Evolutionary conservation across 2,888 invertebrate species (phyloP).

Genomic region (Drosophila prostipennis): DNA sequence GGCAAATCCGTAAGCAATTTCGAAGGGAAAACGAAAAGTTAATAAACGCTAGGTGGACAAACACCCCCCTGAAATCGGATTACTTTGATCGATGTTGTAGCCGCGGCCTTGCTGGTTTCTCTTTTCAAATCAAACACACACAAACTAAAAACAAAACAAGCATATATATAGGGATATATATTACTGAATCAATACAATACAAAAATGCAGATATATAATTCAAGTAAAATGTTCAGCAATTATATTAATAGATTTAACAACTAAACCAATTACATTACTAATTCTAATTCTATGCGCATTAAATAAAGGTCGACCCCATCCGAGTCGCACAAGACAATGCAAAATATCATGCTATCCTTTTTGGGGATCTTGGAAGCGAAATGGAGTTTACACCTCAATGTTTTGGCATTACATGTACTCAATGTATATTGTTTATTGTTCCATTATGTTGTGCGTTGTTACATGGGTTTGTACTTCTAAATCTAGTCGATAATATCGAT

Average conservation of each 20-base stretch:
- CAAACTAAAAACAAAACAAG: constrained; percentile 43
- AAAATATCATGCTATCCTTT: constrained; percentile 12
- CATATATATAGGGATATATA: constrained; percentile 44
- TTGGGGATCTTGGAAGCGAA: constrained; percentile 3
- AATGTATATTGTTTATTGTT: constrained; percentile 42
- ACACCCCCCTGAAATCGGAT: constrained; percentile 4
- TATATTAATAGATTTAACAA: constrained; percentile 74
- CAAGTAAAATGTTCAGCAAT: constrained; percentile 75
- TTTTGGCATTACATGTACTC: constrained; percentile 16
- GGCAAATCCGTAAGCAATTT: constrained; percentile 48
- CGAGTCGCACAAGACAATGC: constrained; percentile 56
- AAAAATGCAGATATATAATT: constrained; percentile 52
- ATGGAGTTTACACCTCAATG: not conserved
- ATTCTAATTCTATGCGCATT: constrained; percentile 71
- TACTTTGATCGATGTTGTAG: constrained; percentile 19
- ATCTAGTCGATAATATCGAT: constrained; percentile 48
- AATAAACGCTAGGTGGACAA: constrained; percentile 3
- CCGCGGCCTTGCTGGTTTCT: constrained; percentile 35
- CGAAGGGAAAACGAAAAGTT: constrained; percentile 7
- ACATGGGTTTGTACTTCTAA: constrained; percentile 50
- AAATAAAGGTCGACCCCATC: constrained; percentile 62
- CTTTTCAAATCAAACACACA: constrained; percentile 40
- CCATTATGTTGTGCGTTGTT: constrained; percentile 50
- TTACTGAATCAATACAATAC: constrained; percentile 56
- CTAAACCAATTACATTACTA: constrained; percentile 70